These are phyloP conservation scores for Pempheris klunzingeri DNA, from an alignment of 2,797 vertebrate species.

Conservation along the genomic window DNA sequence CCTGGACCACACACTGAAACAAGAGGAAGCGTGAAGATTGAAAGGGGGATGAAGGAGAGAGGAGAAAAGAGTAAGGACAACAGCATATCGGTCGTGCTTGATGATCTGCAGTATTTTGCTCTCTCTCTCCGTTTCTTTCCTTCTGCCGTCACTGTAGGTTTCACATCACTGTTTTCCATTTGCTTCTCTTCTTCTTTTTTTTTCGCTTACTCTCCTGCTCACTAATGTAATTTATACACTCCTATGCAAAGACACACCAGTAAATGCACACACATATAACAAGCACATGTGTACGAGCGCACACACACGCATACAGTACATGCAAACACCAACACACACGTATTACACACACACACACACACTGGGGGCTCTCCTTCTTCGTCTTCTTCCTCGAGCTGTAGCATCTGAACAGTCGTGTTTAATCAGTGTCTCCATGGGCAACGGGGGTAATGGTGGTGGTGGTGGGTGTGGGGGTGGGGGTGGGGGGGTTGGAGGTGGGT, in stretches of 20 bases:
- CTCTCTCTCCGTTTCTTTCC: slow-evolving; percentile 14
- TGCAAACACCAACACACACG: slow-evolving; percentile 29
- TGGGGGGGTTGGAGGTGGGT: slow-evolving; percentile 47
- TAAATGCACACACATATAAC: slow-evolving; percentile 2
- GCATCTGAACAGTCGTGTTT: slow-evolving; percentile 81
- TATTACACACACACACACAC: slow-evolving; percentile 41
- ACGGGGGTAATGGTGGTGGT: slow-evolving; percentile 55
- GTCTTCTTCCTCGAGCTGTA: slow-evolving; percentile 73
- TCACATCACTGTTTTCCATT: slow-evolving; percentile 15
- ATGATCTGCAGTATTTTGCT: slow-evolving; percentile 48
- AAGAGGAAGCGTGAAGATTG: slow-evolving; percentile 52
- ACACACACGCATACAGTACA: slow-evolving; percentile 8
- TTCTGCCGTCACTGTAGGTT: slow-evolving; percentile 20
- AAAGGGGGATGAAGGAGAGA: slow-evolving; percentile 31
- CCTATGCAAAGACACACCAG: slow-evolving; percentile 26
- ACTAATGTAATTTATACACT: slow-evolving; percentile 5
- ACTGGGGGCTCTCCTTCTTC: slow-evolving; percentile 55
- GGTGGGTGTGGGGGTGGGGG: slow-evolving; percentile 42
- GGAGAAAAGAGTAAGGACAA: slow-evolving; percentile 33
- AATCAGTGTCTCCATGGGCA: slow-evolving; percentile 83
- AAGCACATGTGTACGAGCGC: slow-evolving; percentile 3
- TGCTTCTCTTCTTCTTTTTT: slow-evolving; percentile 14
- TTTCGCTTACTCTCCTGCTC: background rate
- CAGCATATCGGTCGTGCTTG: slow-evolving; percentile 21
- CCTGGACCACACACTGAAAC: slow-evolving; percentile 51